phyloP scores from a whole-genome alignment of 2,113 vertebrate species.

The Octodon degus region DNA sequence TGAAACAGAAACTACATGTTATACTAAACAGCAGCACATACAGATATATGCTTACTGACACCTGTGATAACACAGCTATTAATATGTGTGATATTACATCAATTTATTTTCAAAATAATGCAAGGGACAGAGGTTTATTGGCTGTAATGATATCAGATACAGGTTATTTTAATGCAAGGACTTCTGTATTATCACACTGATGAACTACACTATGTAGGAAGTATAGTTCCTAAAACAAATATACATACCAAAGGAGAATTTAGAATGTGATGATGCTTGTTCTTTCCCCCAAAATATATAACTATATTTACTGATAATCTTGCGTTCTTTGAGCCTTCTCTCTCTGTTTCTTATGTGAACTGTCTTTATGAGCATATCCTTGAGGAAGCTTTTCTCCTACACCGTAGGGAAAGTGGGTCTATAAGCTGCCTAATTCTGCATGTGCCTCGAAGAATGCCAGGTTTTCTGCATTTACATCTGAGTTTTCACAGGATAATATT shows the following conservation, averaged over 20 bases:
- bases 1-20: neutral
- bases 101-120: conserved; percentile 37
- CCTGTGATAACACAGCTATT: conserved; percentile 52
- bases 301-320: neutral
- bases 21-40: neutral
- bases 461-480: conserved; percentile 65
- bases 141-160: neutral
- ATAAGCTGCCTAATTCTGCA: conserved; percentile 25
- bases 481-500: conserved; percentile 77
- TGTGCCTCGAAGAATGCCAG: neutral
- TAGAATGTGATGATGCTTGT: neutral
- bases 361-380: conserved; percentile 24
- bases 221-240: neutral
- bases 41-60: conserved; percentile 17
- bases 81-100: neutral
- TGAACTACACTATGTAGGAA: conserved; percentile 13
- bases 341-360: neutral
- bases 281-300: neutral
- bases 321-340: conserved; percentile 9
- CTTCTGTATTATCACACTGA: conserved; percentile 30
- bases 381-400: conserved; percentile 47
- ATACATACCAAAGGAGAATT: neutral
- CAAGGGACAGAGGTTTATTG: neutral
- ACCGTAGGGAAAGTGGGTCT: neutral
- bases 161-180: neutral